Evolutionary conservation across 2,113 vertebrate species (phyloP), one percentile per base, ranked within the genome.

Genomic region (Rhea pennata): DNA sequence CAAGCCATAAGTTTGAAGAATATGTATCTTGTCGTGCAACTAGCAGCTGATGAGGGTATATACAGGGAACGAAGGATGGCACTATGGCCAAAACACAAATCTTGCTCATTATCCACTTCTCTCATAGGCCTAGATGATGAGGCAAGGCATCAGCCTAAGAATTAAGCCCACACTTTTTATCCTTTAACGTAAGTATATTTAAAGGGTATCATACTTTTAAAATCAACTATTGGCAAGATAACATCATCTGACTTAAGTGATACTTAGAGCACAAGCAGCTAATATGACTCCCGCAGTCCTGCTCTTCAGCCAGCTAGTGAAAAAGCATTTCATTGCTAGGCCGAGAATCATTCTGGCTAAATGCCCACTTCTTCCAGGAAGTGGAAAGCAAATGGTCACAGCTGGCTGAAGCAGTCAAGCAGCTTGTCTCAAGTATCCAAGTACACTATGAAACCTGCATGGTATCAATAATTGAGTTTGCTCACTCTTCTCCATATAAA

Each of bases 381-480:
- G 15, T 14, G 27, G 21, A 58, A 31, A 71, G 74, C 44, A 53
- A 51, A 69, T 5, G 56, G 42, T 56, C 24, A 48, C 78, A 27
- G 29, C 33, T 44, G 48, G 27, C 67, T 56, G 69, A 36, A 72
- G 88, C 75, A 67, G 61, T 48, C 65, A 23, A 92, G 77, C 95
- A 83, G 94, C 84, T 90, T 93, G 92, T 97, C 97, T 98, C 97
- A 16, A 96, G 93, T 98, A 98, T 98, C 97, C 97, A 91, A 89
- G 89, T 66, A 95, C 17, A 16, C 15, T 59, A 91, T 96, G 96
- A 64, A 67, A 40, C 94, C 88, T 51, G 27, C 92, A 92, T 61
- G 48, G 56, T 85, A 98, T 98, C 85, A 97, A 98, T 98, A 98
- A 98, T 94, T 98, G 97, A 98, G 75, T 58, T 88, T 94, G 40